phyloP scores from a whole-genome alignment of 1,140 invertebrate genomes.

The Eurosta solidaginis region DNA sequence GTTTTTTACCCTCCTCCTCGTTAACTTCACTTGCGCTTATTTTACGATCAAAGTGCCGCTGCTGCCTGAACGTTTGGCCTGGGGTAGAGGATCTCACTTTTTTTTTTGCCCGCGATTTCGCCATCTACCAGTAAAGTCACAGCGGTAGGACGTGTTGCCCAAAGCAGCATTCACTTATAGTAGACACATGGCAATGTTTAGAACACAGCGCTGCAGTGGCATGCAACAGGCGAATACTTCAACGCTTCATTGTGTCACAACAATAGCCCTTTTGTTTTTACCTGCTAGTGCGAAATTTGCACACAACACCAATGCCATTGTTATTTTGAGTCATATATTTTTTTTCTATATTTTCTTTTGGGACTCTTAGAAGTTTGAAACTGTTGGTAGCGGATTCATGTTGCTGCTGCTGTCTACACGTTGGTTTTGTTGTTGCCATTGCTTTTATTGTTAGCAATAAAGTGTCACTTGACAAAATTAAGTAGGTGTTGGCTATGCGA shows the following conservation, averaged over 20 bases:
- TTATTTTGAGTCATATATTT: background rate
- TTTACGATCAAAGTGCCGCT: slow-evolving; percentile 25
- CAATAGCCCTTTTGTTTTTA: slow-evolving; percentile 18
- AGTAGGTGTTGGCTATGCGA: slow-evolving; percentile 13
- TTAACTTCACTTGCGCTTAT: background rate
- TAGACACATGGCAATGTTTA: background rate
- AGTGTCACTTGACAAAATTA: slow-evolving; percentile 27
- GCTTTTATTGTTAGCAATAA: slow-evolving; percentile 24
- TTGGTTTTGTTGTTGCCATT: background rate
- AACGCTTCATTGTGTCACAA: background rate
- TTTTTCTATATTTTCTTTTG: background rate
- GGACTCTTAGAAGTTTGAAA: background rate
- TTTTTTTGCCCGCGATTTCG: background rate
- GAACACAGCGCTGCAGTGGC: background rate
- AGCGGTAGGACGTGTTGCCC: background rate
- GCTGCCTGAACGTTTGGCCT: background rate
- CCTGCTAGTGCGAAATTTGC: background rate
- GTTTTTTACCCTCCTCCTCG: background rate
- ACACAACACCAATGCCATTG: background rate
- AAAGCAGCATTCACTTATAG: background rate
- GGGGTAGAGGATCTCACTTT: background rate
- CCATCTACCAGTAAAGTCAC: slow-evolving; percentile 1
- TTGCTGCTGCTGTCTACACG: background rate
- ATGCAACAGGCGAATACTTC: slow-evolving; percentile 17
- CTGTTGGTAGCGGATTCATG: background rate